phyloP scores from a whole-genome alignment of 64 coral and sea anemone genomes.

The Actinia tenebrosa region DNA sequence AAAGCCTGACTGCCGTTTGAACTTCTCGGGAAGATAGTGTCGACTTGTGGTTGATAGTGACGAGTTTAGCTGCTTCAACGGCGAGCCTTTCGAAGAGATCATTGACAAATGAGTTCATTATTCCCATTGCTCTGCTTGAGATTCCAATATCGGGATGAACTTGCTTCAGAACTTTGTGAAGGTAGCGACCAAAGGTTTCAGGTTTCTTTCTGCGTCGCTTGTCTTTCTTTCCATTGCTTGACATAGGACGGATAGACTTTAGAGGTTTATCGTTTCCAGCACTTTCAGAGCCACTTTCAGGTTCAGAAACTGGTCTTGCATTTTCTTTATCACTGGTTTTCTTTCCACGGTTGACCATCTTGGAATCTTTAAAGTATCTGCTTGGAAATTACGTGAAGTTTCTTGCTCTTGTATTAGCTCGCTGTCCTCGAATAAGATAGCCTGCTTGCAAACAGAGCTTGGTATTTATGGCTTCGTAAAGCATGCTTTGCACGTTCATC shows the following conservation, averaged over 20 bases:
- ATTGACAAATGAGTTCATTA: slow-evolving; percentile 12
- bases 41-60: background rate
- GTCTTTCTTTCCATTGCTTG: background rate
- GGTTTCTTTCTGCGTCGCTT: background rate
- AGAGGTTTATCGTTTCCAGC: background rate
- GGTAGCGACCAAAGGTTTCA: slow-evolving; percentile 3
- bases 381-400: background rate
- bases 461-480: background rate
- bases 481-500: background rate
- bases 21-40: slow-evolving; percentile 9
- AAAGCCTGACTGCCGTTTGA: slow-evolving; percentile 9
- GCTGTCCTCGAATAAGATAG: background rate
- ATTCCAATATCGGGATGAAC: slow-evolving; percentile 54
- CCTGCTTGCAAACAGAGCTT: background rate
- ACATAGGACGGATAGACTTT: background rate
- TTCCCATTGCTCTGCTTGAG: slow-evolving; percentile 12
- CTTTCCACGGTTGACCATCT: background rate
- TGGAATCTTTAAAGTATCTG: background rate
- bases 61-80: slow-evolving; percentile 10
- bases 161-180: slow-evolving; percentile 33
- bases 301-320: background rate
- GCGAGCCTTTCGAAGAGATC: slow-evolving; percentile 23
- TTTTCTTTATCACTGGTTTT: background rate
- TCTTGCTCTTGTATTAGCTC: background rate
- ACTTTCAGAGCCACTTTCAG: background rate